Percentiles rank a stretch among this genome's conserved stretches.
These are phyloP conservation scores for Palythoa caribaeorum DNA, from an alignment of 92 coral and sea anemone species.

Conservation along the genomic window DNA sequence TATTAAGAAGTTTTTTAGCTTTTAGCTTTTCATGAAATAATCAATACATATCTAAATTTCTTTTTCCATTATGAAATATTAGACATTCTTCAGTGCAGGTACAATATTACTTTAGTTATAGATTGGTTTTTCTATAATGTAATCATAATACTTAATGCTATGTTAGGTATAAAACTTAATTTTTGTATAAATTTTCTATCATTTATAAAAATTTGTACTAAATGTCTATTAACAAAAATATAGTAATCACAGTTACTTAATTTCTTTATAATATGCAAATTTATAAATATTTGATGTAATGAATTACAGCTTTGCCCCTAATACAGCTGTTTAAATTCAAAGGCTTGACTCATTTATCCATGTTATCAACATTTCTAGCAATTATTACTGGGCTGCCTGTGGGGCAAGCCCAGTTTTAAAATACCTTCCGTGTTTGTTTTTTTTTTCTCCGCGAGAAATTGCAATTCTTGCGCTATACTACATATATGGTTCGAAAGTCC, in stretches of 20 bases:
- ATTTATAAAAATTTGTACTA: not conserved
- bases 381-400: no score
- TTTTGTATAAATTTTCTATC: not conserved
- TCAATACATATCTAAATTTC: not conserved
- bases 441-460: no score
- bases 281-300: not conserved
- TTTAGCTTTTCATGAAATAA: not conserved
- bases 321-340: not conserved
- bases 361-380: not conserved
- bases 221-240: not conserved
- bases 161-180: not conserved
- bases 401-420: no score
- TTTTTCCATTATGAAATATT: constrained; percentile 1
- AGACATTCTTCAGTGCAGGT: not conserved
- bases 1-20: not conserved
- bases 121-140: not conserved
- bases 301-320: not conserved
- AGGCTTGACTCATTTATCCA: not conserved
- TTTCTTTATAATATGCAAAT: not conserved
- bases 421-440: no score
- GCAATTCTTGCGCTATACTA: no score
- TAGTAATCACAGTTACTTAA: not conserved
- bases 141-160: not conserved
- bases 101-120: not conserved
- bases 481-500: no score